A percentile compares a stretch with the other conserved stretches of the same genome.
phyloP scores from a whole-genome alignment of 2,113 vertebrate genomes.

The Scophthalmus maximus region DNA sequence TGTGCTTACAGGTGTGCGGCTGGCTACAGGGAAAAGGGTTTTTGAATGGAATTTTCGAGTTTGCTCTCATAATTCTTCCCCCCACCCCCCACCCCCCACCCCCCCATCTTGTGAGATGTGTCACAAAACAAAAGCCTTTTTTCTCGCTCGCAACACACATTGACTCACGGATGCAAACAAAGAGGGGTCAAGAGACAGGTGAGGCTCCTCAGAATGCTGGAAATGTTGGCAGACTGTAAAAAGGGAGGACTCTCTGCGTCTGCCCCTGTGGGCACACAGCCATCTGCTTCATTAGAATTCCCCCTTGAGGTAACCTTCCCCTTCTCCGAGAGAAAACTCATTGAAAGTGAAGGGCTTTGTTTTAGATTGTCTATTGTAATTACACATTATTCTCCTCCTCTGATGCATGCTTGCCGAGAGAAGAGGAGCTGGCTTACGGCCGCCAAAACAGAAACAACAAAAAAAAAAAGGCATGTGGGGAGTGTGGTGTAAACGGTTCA shows the following conservation, averaged over 20 bases:
- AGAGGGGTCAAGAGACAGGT: slow-evolving; percentile 67
- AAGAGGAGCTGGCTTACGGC: slow-evolving; percentile 40
- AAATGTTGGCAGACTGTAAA: slow-evolving; percentile 76
- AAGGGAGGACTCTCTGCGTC: slow-evolving; percentile 75
- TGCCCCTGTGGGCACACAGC: slow-evolving; percentile 79
- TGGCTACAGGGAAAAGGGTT: no score
- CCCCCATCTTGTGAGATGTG: slow-evolving; percentile 8
- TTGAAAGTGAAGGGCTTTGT: slow-evolving; percentile 83
- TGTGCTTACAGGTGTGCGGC: not conserved
- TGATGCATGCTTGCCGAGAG: slow-evolving; percentile 61
- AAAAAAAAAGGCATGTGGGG: not conserved
- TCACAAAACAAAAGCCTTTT: slow-evolving; percentile 20
- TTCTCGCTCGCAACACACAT: slow-evolving; percentile 15
- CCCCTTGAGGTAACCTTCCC: slow-evolving; percentile 86
- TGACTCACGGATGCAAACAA: slow-evolving; percentile 39
- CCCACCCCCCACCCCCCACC: no score
- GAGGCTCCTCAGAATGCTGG: slow-evolving; percentile 69
- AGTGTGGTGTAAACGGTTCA: not conserved
- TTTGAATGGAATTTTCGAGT: no score
- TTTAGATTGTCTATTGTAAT: slow-evolving; percentile 84
- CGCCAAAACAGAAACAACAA: not conserved
- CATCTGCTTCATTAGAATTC: slow-evolving; percentile 87
- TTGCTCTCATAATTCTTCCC: no score
- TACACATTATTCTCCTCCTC: slow-evolving; percentile 76
- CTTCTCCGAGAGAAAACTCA: slow-evolving; percentile 74